phyloP scores from a whole-genome alignment of 2,888 invertebrate species.

The Orthosia incerta region DNA sequence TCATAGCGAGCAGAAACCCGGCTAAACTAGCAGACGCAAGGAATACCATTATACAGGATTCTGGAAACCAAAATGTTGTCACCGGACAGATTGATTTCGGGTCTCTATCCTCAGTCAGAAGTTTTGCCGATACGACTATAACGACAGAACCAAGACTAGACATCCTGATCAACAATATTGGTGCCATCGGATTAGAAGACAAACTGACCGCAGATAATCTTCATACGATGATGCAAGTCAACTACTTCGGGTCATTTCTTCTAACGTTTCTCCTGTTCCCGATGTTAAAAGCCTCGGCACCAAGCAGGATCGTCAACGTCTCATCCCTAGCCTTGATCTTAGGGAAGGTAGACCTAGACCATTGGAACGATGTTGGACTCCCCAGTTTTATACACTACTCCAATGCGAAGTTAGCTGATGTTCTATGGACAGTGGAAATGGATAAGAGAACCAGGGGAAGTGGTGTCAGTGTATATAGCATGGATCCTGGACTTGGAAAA shows the following conservation, averaged over 20 bases:
- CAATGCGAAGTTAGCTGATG: conserved; percentile 80
- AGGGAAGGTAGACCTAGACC: conserved; percentile 93
- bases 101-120: conserved; percentile 88
- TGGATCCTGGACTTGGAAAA: conserved; percentile 96
- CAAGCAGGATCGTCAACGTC: conserved; percentile 80
- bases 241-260: conserved; percentile 82
- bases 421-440: conserved; percentile 90
- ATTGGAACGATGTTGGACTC: conserved; percentile 93
- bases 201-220: conserved; percentile 91
- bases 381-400: conserved; percentile 91
- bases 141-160: conserved; percentile 86
- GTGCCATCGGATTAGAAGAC: conserved; percentile 84
- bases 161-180: conserved; percentile 87
- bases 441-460: conserved; percentile 76
- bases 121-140: conserved; percentile 91
- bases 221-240: conserved; percentile 92
- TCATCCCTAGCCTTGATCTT: conserved; percentile 92
- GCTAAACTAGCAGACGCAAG: conserved; percentile 73
- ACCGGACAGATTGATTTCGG: conserved; percentile 87
- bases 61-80: conserved; percentile 73
- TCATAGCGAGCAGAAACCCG: conserved; percentile 89
- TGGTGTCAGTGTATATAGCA: conserved; percentile 94
- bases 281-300: conserved; percentile 76
- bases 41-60: conserved; percentile 69
- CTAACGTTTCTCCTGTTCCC: conserved; percentile 81